Evolutionary conservation across 23 tunicate genomes (phyloP), one percentile per base, ranked within the genome.

Genomic region (Corella eumyota): DNA sequence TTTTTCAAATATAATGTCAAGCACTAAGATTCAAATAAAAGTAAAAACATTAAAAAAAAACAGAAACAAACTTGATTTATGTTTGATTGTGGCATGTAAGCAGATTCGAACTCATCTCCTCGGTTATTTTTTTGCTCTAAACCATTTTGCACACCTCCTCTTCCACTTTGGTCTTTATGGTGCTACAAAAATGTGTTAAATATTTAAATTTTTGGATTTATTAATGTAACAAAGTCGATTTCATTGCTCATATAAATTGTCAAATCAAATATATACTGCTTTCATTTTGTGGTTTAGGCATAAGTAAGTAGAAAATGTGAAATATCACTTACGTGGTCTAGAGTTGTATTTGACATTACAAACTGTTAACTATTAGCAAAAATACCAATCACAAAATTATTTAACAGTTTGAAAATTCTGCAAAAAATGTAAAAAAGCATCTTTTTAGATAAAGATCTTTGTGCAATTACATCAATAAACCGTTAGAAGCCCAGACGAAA

Each of bases 101-200:
- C 51, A 0, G 82, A 66, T 45, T 75, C 82, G 58, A 65, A 66
- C 38, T 75, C 82, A 58, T 75, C 73, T 36, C 61, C 70, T 22
- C 31, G 46, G 21, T 58, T 50, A 57, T 24, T 65, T 66, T 75
- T 75, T 32, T 65, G 70, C 22, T 75, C 82, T 26, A 66, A 37
- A n/a, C 82, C 82, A 58, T 75, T 75, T 48, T 66, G 82, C 72
- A 75, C 58, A 29, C 60, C 34, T 26, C 63, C 22, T 35, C 60
- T 47, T 34, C 60, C 73, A 51, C 27, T 51, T 51, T 51, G 57
- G 5, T 6, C 22, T 51, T 51, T 51, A 51, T 51, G 57, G 23
- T 51, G 57, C 57, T 51, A 27, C 22, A 51, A 9, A 15, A 40
- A 40, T 40, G 15, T 40, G 15, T 40, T 9, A 15, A 15, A 40